Percentiles rank a stretch among this genome's conserved stretches.
Conservation (phyloP, 2,797 vertebrate genomes). For the Lithobates sylvaticus region DNA sequence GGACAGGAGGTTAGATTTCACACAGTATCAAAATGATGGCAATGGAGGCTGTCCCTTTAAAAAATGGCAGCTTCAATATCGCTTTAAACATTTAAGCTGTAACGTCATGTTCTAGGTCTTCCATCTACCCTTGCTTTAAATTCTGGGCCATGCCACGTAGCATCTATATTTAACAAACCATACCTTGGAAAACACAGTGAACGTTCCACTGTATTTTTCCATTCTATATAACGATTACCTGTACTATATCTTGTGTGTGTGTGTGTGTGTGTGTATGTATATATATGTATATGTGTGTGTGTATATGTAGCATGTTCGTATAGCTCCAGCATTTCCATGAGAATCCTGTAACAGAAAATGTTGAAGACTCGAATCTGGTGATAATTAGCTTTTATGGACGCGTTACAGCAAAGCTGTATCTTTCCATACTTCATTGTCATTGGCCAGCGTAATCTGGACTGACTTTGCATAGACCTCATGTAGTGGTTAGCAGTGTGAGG, state of each 20-base stretch:
- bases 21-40: too few species aligned
- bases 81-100: too few species aligned
- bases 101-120: too few species aligned
- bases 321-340: neutral
- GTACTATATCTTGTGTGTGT: neutral
- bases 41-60: too few species aligned
- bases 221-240: neutral
- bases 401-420: neutral
- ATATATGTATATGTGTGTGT: too few species aligned
- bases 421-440: neutral
- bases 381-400: neutral
- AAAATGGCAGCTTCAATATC: too few species aligned
- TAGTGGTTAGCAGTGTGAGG: slow-evolving; percentile 9
- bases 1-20: too few species aligned
- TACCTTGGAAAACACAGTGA: neutral
- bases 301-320: neutral
- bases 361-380: neutral
- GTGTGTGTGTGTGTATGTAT: too few species aligned
- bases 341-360: neutral
- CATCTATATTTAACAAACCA: neutral
- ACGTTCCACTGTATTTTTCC: neutral
- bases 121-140: too few species aligned
- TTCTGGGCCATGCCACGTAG: neutral
- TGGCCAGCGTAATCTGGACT: slow-evolving; percentile 16
- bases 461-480: slow-evolving; percentile 17